Conservation (phyloP, 1,140 invertebrate species). For the Neodiprion virginianus region DNA sequence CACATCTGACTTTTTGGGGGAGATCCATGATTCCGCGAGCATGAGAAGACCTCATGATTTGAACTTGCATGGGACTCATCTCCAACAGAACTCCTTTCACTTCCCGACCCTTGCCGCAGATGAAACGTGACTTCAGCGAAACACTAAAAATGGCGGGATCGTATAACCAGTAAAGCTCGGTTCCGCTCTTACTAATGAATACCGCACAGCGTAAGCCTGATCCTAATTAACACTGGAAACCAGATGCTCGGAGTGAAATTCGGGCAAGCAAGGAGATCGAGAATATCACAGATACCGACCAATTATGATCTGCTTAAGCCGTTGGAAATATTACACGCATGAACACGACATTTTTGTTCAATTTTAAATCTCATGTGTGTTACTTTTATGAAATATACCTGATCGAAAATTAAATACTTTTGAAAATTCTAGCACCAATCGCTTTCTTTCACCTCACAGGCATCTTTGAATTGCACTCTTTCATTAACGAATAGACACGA, state of each 20-base stretch:
- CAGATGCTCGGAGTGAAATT: not conserved
- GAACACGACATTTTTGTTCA: no score
- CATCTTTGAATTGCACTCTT: no score
- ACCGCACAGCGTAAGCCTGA: not conserved
- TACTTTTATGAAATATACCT: no score
- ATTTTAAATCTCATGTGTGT: no score
- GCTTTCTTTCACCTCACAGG: no score
- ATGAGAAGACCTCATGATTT: constrained; percentile 34
- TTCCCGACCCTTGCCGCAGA: no score
- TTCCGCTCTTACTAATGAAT: not conserved
- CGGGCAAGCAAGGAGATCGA: no score
- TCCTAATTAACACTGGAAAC: not conserved
- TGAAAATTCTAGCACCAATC: no score
- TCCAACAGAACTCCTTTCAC: not conserved
- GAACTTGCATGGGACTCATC: constrained; percentile 28
- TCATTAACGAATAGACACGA: not conserved
- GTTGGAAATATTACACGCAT: no score
- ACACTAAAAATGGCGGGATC: not conserved
- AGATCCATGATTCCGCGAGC: not conserved
- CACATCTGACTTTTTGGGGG: not conserved
- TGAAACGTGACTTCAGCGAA: not conserved
- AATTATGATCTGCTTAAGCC: no score
- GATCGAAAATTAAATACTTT: no score
- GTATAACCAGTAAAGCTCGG: not conserved
- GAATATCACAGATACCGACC: no score